A percentile compares a stretch with the other conserved stretches of the same genome.
Conservation (phyloP, 2,888 invertebrate species). For the Emesis russula region DNA sequence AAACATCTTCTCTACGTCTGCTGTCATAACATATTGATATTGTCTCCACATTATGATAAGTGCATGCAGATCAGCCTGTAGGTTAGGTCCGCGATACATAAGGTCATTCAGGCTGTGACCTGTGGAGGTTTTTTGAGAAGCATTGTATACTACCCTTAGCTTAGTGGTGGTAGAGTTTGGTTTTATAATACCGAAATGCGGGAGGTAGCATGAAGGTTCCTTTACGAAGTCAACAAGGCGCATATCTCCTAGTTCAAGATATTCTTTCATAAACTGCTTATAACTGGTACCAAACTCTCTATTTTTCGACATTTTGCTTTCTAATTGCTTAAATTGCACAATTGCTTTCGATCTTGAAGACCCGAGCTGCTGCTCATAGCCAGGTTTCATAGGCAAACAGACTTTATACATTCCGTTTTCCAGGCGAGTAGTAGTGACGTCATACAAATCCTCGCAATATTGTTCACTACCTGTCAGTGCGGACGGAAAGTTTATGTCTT, state of each 20-base stretch:
- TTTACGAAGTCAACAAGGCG: background rate
- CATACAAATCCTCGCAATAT: conserved; percentile 35
- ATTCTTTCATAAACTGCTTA: background rate
- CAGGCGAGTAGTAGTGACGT: background rate
- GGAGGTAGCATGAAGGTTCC: background rate
- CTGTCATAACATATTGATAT: conserved; percentile 22
- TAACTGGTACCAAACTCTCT: background rate
- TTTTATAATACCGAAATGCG: background rate
- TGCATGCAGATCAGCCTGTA: background rate
- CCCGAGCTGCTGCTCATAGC: background rate
- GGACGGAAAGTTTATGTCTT: conserved; percentile 20
- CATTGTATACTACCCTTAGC: background rate
- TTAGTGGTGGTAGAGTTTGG: background rate
- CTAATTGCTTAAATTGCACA: background rate
- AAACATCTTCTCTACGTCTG: conserved; percentile 16
- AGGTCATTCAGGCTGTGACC: background rate
- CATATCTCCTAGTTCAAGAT: background rate
- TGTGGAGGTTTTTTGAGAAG: background rate
- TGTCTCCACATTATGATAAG: background rate
- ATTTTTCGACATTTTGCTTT: background rate
- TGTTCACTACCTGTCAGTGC: conserved; percentile 12
- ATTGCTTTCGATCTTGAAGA: background rate
- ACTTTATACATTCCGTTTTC: background rate
- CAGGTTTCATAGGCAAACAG: background rate
- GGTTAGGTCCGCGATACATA: conserved; percentile 3